A percentile compares a stretch with the other conserved stretches of the same genome.
phyloP scores from a whole-genome alignment of 2,113 vertebrate species.

The Vicugna pacos region DNA sequence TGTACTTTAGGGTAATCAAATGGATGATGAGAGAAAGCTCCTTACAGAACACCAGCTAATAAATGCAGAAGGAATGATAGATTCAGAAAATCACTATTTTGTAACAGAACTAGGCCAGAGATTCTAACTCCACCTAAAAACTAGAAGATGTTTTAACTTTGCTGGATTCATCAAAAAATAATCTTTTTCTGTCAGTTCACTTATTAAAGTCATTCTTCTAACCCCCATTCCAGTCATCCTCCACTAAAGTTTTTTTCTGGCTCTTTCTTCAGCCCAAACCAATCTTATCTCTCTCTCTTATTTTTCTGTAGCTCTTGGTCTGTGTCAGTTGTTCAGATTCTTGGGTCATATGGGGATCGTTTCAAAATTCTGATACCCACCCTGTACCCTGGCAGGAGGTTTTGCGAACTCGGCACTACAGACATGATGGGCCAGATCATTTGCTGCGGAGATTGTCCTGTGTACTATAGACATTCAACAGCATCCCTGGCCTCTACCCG shows the following conservation, averaged over 20 bases:
- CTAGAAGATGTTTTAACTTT: background rate
- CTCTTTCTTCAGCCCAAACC: background rate
- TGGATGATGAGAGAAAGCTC: background rate
- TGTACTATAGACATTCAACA: background rate
- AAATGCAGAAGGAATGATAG: background rate
- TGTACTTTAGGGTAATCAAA: background rate
- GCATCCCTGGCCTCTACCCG: background rate
- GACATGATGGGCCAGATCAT: background rate
- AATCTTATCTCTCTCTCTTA: background rate
- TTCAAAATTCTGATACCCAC: background rate
- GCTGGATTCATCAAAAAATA: background rate
- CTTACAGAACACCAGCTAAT: background rate
- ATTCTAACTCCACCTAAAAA: slow-evolving; percentile 18
- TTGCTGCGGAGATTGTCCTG: background rate
- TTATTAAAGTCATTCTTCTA: background rate
- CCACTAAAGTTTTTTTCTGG: background rate
- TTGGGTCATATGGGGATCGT: background rate
- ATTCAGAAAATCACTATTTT: slow-evolving; percentile 37
- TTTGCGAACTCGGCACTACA: background rate
- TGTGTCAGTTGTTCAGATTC: background rate
- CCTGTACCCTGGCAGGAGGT: background rate
- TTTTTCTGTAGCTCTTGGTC: background rate
- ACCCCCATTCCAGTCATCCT: background rate
- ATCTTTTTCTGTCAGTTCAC: background rate
- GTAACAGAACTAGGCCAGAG: background rate